Evolutionary conservation across 1,140 invertebrate species (phyloP).

Genomic region (Helicorthomorpha holstii): DNA sequence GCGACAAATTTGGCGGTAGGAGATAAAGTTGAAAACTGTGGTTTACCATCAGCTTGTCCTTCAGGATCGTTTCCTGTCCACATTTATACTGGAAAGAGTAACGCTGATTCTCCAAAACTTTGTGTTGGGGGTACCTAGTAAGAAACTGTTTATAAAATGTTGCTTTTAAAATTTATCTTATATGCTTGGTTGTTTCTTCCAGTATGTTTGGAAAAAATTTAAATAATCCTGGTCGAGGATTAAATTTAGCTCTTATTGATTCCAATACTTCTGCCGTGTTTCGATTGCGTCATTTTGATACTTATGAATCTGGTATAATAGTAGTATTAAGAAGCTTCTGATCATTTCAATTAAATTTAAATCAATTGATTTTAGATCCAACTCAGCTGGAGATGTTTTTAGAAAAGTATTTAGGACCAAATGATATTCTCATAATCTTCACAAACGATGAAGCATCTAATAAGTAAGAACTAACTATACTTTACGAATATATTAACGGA

Average conservation of each 20-base stretch:
- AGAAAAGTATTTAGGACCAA: slow-evolving; percentile 21
- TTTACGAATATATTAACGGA: neutral
- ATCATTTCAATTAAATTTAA: neutral
- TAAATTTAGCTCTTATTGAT: slow-evolving; percentile 27
- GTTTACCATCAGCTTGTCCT: slow-evolving; percentile 23
- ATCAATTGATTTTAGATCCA: slow-evolving; percentile 22
- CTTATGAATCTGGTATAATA: neutral
- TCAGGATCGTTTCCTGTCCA: slow-evolving; percentile 26
- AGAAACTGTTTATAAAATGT: slow-evolving; percentile 11
- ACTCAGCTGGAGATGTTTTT: slow-evolving; percentile 28
- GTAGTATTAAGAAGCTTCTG: neutral
- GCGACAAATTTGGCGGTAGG: no score
- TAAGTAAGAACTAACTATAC: slow-evolving; percentile 20
- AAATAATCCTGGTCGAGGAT: slow-evolving; percentile 29
- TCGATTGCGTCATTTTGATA: neutral
- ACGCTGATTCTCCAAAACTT: slow-evolving; percentile 27
- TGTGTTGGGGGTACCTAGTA: slow-evolving; percentile 33
- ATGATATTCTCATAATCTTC: slow-evolving; percentile 27
- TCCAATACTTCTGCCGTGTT: neutral
- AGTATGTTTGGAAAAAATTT: slow-evolving; percentile 25
- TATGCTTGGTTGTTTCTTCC: neutral
- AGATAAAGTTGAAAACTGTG: slow-evolving; percentile 26
- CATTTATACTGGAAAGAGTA: slow-evolving; percentile 29
- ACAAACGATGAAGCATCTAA: slow-evolving; percentile 29
- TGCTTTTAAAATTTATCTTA: neutral